Base-by-base conservation (phyloP, 2,113 vertebrate species). In the Bucco capensis region DNA sequence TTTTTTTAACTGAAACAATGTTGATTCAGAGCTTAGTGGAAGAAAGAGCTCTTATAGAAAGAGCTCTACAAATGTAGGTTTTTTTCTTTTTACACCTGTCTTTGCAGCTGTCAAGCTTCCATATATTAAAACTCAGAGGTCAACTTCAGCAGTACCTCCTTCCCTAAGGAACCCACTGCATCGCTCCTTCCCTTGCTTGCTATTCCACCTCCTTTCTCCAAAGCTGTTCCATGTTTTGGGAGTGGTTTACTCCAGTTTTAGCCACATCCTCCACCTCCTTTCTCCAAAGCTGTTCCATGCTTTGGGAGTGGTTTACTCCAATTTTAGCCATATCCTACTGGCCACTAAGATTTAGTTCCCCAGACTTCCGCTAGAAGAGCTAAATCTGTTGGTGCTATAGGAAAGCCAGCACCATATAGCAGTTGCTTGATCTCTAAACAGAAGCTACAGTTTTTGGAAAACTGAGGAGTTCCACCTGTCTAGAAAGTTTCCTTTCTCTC, bases 331-430 rank as follows among this genome's bases (percentile, higher is more conserved):
- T 62, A 60, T 58, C 56, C 37, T 90, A 23, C 12, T 16, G 76
- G 51, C 75, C 42, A 54, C 51, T 10, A 9, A 94, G 60, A 86
- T 67, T 33, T 79, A 77, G 83, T 5, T 90, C 88, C 93, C 62
- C 73, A 88, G 83, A 86, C 37, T 88, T 91, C 61, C 62, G 47
- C 67, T 91, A 64, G 71, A 78, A 77, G 79, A 80, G 72, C 70
- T 93, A 85, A 91, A 91, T 92, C 77, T 51, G 51, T 94, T 92
- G 79, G 88, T 91, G 85, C 83, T 92, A 91, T 67, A 93, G 64
- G 72, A 95, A 88, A 94, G 92, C 46, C 76, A 93, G 57, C 83
- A 93, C 86, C 86, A 92, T 92, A 94, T 79, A 88, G 92, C 70
- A 81, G 77, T 90, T 92, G 75, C 91, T 95, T 94, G 83, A 96